These are phyloP conservation scores for Urocolius indicus DNA, from an alignment of 2,113 vertebrate species.

Conservation along the genomic window DNA sequence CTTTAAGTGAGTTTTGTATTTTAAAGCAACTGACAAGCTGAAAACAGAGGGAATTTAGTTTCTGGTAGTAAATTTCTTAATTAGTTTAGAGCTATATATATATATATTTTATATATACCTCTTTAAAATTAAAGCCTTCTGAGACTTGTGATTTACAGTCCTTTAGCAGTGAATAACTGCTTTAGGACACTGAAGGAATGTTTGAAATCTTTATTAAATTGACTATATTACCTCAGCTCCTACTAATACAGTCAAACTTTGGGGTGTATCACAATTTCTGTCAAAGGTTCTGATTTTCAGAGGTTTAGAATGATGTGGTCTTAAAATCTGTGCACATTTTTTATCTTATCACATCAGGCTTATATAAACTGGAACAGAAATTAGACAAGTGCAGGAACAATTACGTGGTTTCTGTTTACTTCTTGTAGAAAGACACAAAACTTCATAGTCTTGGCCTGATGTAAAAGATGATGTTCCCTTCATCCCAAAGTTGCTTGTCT, in stretches of 20 bases:
- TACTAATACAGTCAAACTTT: not conserved
- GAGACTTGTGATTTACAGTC: not conserved
- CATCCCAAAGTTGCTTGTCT: not conserved
- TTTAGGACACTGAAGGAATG: slow-evolving; percentile 5
- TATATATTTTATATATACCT: not conserved
- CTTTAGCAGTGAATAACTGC: not conserved
- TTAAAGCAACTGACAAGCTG: slow-evolving; percentile 13
- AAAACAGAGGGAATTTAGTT: slow-evolving; percentile 29
- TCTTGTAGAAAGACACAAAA: slow-evolving; percentile 14
- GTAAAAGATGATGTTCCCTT: slow-evolving; percentile 26
- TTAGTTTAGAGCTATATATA: not conserved
- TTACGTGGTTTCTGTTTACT: not conserved
- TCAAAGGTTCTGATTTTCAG: slow-evolving; percentile 28
- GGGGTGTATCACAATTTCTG: not conserved
- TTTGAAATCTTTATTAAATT: slow-evolving; percentile 35
- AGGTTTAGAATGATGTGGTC: slow-evolving; percentile 9
- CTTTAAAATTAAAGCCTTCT: slow-evolving; percentile 16
- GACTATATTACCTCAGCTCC: not conserved
- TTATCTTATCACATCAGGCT: slow-evolving; percentile 2
- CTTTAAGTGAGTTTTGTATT: not conserved
- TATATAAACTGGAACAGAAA: slow-evolving; percentile 46
- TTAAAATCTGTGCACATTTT: slow-evolving; percentile 43
- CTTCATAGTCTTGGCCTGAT: not conserved
- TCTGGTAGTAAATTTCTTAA: slow-evolving; percentile 31
- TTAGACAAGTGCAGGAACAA: slow-evolving; percentile 1